Evolutionary conservation across 2,113 vertebrate species (phyloP).

Genomic region (Raphicerus campestris): DNA sequence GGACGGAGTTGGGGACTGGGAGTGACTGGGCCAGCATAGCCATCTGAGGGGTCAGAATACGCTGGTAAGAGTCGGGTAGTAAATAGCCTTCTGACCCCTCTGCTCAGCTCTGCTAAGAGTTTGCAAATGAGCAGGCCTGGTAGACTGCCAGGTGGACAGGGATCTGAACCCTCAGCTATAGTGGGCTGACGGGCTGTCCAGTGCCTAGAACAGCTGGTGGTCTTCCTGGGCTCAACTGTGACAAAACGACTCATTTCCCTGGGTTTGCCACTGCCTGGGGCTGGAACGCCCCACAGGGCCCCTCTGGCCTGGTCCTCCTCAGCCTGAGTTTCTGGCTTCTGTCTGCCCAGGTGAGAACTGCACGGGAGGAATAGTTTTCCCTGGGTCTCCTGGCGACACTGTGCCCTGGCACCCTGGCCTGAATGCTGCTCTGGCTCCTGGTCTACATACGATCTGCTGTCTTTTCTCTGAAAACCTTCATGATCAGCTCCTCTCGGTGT

Average conservation of each 20-base stretch:
- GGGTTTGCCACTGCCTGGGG: neutral
- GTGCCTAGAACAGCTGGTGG: neutral
- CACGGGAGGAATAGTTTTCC: neutral
- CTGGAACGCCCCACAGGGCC: neutral
- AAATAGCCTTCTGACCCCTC: neutral
- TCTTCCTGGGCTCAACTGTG: neutral
- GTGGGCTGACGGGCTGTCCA: neutral
- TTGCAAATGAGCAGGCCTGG: neutral
- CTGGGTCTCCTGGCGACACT: neutral
- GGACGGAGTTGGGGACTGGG: too few relatives aligned
- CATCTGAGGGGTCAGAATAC: too few relatives aligned
- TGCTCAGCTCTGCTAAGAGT: neutral
- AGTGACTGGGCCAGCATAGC: too few relatives aligned
- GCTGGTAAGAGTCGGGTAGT: too few relatives aligned
- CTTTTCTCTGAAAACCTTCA: neutral
- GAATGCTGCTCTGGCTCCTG: neutral
- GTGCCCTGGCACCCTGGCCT: rapidly evolving
- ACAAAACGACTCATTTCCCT: neutral
- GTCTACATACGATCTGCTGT: neutral
- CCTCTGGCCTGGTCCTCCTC: neutral
- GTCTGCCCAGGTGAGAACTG: neutral
- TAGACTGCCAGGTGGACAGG: neutral
- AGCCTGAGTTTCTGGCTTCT: neutral
- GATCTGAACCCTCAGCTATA: neutral
- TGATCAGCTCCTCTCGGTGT: too few relatives aligned